A percentile compares a stretch with the other conserved stretches of the same genome.
These are phyloP conservation scores for Catostomus latipinnis DNA, from an alignment of 2,797 vertebrate genomes.

Conservation along the genomic window DNA sequence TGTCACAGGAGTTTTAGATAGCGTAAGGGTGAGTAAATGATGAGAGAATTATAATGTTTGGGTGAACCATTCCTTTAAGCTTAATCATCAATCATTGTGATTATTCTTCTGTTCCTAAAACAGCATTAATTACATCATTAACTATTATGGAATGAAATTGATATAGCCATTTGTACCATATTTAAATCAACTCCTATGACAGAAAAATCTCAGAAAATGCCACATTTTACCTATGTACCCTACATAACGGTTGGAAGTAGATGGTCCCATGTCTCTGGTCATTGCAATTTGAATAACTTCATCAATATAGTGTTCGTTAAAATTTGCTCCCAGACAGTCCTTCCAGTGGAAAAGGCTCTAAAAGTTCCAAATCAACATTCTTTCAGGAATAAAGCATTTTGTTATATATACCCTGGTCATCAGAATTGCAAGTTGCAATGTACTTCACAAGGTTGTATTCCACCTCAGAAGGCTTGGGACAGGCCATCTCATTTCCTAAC, in stretches of 20 bases:
- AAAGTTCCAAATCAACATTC: constrained; percentile 14
- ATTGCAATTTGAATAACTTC: background rate
- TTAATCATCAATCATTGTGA: too few species aligned
- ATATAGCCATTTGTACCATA: too few species aligned
- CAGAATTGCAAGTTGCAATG: constrained; percentile 6
- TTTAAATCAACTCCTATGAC: too few species aligned
- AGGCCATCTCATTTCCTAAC: constrained; percentile 72
- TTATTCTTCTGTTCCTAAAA: too few species aligned
- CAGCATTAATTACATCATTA: too few species aligned
- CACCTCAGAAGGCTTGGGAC: constrained; percentile 48
- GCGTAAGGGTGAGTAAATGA: too few species aligned
- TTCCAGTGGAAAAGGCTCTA: background rate
- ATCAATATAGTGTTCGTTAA: background rate
- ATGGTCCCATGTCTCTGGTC: background rate
- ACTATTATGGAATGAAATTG: too few species aligned
- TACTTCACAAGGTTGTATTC: constrained; percentile 40
- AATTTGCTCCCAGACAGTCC: background rate
- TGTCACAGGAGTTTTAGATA: too few species aligned
- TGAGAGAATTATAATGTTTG: too few species aligned
- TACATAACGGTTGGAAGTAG: background rate
- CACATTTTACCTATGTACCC: background rate
- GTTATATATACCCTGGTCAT: background rate
- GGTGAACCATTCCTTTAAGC: too few species aligned
- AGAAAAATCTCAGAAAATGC: too few species aligned
- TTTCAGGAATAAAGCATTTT: constrained; percentile 4